phyloP scores from a whole-genome alignment of 2,797 vertebrate genomes.

The Bradypus variegatus region DNA sequence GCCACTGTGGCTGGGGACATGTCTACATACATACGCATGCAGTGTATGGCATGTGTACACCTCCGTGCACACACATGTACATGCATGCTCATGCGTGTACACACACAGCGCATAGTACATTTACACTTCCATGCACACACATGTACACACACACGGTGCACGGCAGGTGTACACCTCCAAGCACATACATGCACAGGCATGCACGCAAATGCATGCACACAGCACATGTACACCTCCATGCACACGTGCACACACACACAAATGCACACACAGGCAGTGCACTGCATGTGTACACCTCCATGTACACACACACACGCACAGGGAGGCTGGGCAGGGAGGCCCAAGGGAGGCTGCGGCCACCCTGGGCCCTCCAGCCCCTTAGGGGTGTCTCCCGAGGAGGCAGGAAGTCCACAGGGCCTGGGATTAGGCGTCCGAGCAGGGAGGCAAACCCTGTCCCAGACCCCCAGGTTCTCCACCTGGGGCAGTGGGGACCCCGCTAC shows the following conservation, averaged over 20 bases:
- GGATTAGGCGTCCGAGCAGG: background rate
- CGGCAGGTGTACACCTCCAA: too few relatives aligned
- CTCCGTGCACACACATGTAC: background rate
- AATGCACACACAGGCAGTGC: too few relatives aligned
- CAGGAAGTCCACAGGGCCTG: background rate
- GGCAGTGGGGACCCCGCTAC: accelerated
- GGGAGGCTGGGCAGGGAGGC: background rate
- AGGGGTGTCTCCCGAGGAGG: background rate
- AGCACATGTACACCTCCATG: too few relatives aligned
- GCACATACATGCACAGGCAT: too few relatives aligned
- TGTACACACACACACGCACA: too few relatives aligned
- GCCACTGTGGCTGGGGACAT: background rate
- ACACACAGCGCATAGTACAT: background rate
- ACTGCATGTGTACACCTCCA: too few relatives aligned
- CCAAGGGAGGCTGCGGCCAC: background rate
- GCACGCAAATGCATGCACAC: too few relatives aligned
- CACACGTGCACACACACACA: too few relatives aligned
- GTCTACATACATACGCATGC: background rate
- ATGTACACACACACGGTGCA: too few relatives aligned
- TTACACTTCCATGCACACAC: background rate
- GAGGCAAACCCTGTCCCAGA: background rate
- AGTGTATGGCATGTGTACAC: background rate
- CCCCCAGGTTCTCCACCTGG: background rate
- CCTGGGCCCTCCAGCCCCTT: background rate
- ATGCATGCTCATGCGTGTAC: too few relatives aligned